phyloP scores from a whole-genome alignment of 2,113 vertebrate species.

The Toxotes jaculatrix region DNA sequence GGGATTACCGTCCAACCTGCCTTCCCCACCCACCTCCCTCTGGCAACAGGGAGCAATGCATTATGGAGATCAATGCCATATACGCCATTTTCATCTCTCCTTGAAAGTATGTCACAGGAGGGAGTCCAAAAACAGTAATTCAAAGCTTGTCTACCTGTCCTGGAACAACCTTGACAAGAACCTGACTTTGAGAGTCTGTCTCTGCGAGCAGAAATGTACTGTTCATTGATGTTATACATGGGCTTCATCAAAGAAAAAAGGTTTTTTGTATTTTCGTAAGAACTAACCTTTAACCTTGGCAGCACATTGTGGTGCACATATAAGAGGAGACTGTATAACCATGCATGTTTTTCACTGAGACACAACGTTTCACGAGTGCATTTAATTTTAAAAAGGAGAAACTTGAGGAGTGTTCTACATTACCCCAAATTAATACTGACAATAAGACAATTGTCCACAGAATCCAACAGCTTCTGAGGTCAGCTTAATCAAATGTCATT shows the following conservation, averaged over 20 bases:
- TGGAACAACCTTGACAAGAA: slow-evolving; percentile 21
- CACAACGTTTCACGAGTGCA: background rate
- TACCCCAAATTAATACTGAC: background rate
- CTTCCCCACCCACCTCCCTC: background rate
- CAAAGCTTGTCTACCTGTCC: slow-evolving; percentile 22
- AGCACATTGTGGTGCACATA: background rate
- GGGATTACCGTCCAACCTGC: slow-evolving; percentile 45
- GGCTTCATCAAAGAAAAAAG: background rate
- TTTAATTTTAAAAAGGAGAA: background rate
- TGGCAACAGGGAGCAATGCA: slow-evolving; percentile 53
- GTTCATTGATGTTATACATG: slow-evolving; percentile 4
- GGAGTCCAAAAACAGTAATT: slow-evolving; percentile 40
- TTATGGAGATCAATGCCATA: slow-evolving; percentile 78
- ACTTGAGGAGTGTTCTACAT: background rate
- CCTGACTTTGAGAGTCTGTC: slow-evolving; percentile 10
- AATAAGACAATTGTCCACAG: background rate
- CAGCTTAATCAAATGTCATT: slow-evolving; percentile 17
- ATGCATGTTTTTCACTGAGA: background rate
- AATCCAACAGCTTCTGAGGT: background rate
- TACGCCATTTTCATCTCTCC: slow-evolving; percentile 64
- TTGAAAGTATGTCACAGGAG: slow-evolving; percentile 72
- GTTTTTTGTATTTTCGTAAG: background rate
- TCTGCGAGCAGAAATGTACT: slow-evolving; percentile 2
- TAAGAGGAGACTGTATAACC: background rate
- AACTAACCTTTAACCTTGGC: background rate